These are phyloP conservation scores for Thryonomys swinderianus DNA, from an alignment of 2,113 vertebrate species.

Conservation along the genomic window DNA sequence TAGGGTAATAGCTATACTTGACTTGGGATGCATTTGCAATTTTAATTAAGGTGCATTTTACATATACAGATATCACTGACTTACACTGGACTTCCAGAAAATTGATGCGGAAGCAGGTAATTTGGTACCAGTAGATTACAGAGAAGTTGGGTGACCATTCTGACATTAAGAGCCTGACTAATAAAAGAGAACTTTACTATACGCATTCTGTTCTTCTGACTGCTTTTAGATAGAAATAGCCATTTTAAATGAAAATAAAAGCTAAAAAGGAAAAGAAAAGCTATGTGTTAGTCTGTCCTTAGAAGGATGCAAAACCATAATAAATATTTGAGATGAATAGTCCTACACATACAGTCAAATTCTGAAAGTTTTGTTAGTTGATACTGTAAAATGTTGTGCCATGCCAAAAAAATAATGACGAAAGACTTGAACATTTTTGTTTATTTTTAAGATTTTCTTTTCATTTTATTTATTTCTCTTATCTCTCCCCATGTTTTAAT, in stretches of 20 bases:
- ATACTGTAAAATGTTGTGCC: background rate
- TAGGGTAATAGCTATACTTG: background rate
- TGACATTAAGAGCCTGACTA: background rate
- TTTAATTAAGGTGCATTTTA: background rate
- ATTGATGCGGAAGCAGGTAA: background rate
- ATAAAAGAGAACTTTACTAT: background rate
- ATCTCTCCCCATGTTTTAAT: background rate
- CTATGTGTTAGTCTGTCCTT: background rate
- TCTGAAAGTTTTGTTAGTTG: background rate
- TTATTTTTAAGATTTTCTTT: background rate
- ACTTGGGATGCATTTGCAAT: background rate
- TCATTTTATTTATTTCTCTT: background rate
- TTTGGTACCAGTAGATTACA: background rate
- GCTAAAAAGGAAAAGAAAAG: background rate
- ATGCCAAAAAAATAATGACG: background rate
- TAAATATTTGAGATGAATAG: conserved; percentile 8
- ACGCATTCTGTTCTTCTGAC: background rate
- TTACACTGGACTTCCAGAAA: background rate
- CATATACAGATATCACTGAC: background rate
- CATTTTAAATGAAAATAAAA: background rate
- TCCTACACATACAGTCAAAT: background rate
- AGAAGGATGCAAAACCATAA: background rate
- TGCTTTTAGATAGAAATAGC: background rate
- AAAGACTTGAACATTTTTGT: background rate
- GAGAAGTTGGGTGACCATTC: background rate